phyloP scores from a whole-genome alignment of 1,140 invertebrate genomes.

The Andrena cerasifolii region DNA sequence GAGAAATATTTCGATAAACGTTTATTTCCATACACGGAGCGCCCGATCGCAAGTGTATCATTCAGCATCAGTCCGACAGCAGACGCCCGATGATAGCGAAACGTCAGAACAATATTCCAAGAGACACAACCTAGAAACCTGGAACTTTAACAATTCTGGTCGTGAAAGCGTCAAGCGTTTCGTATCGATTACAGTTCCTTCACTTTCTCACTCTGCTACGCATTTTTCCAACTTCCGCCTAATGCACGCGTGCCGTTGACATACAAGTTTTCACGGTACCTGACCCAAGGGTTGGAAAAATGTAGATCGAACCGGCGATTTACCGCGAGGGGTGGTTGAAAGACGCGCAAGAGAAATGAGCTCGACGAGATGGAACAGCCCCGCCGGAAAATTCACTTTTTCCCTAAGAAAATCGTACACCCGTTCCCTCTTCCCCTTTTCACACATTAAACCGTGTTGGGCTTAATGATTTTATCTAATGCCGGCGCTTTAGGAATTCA shows the following conservation, averaged over 20 bases:
- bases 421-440: background rate
- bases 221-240: background rate
- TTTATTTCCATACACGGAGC: background rate
- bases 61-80: no score
- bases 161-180: background rate
- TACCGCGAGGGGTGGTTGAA: background rate
- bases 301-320: slow-evolving; percentile 21
- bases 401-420: background rate
- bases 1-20: background rate
- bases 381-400: slow-evolving; percentile 31
- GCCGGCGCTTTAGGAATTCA: slow-evolving; percentile 1
- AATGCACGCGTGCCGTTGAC: background rate
- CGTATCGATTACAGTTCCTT: background rate
- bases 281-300: background rate
- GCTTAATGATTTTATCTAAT: slow-evolving; percentile 10
- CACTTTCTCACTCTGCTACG: background rate
- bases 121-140: no score
- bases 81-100: no score
- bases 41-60: no score
- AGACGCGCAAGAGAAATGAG: slow-evolving; percentile 38
- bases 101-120: no score
- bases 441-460: background rate
- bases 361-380: slow-evolving; percentile 23
- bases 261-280: background rate
- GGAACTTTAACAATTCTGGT: no score